Evolutionary conservation across 2,797 vertebrate genomes (phyloP).

Genomic region (Manis pentadactyla): DNA sequence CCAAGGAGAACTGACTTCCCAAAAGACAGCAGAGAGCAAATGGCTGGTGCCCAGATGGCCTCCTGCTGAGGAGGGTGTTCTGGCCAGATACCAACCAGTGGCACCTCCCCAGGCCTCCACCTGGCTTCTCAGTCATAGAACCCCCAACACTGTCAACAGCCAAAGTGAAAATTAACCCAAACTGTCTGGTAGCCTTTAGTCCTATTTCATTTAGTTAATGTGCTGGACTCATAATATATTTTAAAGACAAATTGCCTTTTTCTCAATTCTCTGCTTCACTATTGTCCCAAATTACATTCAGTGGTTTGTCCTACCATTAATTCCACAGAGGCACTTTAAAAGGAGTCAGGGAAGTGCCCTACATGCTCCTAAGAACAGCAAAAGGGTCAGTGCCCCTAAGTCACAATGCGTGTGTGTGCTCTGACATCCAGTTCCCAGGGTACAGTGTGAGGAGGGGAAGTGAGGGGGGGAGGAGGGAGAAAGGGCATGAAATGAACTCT

Average conservation of each 20-base stretch:
- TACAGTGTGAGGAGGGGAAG: no score
- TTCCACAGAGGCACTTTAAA: not conserved
- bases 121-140: not conserved
- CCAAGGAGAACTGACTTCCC: not conserved
- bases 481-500: not conserved
- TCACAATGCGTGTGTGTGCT: not conserved
- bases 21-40: not conserved
- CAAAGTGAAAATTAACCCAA: not conserved
- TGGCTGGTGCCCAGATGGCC: not conserved
- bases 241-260: not conserved
- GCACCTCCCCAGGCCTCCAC: not conserved
- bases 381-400: not conserved
- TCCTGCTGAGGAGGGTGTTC: fast-evolving
- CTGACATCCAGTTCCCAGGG: not conserved
- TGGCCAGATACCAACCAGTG: not conserved
- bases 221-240: not conserved
- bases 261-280: not conserved
- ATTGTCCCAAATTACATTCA: not conserved
- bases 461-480: not conserved
- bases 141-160: not conserved
- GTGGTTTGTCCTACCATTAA: not conserved
- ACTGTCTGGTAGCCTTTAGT: not conserved
- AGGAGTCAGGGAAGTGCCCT: not conserved
- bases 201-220: not conserved
- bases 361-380: not conserved